Evolutionary conservation across 2,797 vertebrate genomes (phyloP).

Genomic region (Sphaeramia orbicularis): DNA sequence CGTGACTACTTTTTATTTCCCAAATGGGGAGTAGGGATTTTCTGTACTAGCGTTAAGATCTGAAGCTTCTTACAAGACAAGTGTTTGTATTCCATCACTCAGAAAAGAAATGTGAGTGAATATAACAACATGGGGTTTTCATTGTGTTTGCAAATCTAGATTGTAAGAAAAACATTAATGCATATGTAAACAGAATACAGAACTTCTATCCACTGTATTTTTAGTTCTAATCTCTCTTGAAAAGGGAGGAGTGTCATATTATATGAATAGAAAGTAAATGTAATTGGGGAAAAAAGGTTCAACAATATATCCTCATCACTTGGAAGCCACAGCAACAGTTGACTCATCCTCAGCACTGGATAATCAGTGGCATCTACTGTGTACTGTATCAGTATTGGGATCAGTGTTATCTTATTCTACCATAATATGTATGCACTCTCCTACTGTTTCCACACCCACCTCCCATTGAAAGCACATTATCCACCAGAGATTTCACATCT

Average conservation of each 20-base stretch:
- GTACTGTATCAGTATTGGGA: constrained; percentile 77
- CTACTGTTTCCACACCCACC: constrained; percentile 82
- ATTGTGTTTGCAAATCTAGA: constrained; percentile 71
- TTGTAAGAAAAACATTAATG: constrained; percentile 60
- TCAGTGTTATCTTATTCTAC: constrained; percentile 75
- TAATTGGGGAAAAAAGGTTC: constrained; percentile 62
- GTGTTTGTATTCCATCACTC: constrained; percentile 55
- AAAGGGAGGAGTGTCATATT: constrained; percentile 67
- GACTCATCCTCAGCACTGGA: constrained; percentile 80
- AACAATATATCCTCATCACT: constrained; percentile 65
- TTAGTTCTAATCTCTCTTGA: constrained; percentile 82
- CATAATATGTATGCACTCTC: constrained; percentile 70
- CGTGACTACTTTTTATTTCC: constrained; percentile 73
- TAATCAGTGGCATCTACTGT: constrained; percentile 73
- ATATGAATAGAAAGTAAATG: constrained; percentile 66
- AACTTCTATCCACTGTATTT: constrained; percentile 79
- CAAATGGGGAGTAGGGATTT: constrained; percentile 63
- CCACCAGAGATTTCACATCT: constrained; percentile 82
- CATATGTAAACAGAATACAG: constrained; percentile 61
- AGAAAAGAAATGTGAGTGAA: constrained; percentile 53
- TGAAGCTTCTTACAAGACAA: constrained; percentile 64
- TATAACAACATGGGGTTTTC: constrained; percentile 49
- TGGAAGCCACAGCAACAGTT: constrained; percentile 76
- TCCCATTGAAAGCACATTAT: constrained; percentile 80
- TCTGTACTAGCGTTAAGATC: constrained; percentile 61